These are phyloP conservation scores for Temnothorax nylanderi DNA, from an alignment of 1,140 invertebrate genomes.

Conservation along the genomic window DNA sequence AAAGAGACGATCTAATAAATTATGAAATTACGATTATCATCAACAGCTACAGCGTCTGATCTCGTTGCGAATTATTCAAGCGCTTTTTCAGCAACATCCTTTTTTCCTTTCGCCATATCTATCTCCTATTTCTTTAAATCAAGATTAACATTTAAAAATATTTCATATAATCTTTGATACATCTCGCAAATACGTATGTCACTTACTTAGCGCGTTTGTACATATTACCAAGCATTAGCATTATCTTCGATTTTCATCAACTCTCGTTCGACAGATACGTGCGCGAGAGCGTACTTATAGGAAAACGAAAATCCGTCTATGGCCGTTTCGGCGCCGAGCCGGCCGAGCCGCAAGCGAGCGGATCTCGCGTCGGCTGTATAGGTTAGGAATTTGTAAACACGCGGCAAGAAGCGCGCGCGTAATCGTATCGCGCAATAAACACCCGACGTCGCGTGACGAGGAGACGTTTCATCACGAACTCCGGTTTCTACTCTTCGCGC, in stretches of 20 bases:
- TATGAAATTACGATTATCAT: not conserved
- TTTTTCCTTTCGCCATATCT: not conserved
- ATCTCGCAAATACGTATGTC: not conserved
- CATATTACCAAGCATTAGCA: not conserved
- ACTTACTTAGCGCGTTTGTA: not conserved
- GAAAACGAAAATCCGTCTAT: not conserved
- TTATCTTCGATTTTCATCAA: not conserved
- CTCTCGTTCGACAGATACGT: not conserved
- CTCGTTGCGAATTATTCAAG: not conserved
- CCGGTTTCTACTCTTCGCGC: not conserved
- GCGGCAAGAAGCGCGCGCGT: not conserved
- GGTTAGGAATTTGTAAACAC: conserved; percentile 57
- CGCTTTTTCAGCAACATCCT: not conserved
- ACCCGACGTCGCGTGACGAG: not conserved
- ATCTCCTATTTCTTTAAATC: not conserved
- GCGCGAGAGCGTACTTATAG: not conserved
- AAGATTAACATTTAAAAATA: not conserved
- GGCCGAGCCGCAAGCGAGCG: not conserved
- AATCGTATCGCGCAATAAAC: not conserved
- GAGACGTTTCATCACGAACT: not conserved
- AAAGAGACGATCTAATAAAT: conserved; percentile 16
- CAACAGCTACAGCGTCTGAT: conserved; percentile 17
- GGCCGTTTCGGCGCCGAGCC: not conserved
- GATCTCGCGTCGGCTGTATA: not conserved
- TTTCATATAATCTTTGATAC: not conserved